Percentiles rank a stretch among this genome's conserved stretches.
Conservation (phyloP, 1,140 invertebrate species). For the Drosophila erecta region DNA sequence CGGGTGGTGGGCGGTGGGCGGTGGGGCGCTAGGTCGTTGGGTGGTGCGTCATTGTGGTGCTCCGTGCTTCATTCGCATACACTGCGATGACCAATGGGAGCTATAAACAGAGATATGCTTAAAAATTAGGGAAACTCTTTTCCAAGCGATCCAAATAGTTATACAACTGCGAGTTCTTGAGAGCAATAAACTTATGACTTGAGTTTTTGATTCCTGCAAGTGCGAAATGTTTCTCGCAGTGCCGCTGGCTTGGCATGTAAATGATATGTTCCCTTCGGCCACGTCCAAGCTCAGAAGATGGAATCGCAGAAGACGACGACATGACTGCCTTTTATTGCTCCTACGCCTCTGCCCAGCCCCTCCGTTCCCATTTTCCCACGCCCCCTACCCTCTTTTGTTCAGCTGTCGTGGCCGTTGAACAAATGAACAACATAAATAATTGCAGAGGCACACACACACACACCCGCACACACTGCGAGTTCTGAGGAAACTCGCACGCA, state of each 20-base stretch:
- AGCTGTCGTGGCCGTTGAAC: conserved; percentile 76
- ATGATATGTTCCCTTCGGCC: conserved; percentile 82
- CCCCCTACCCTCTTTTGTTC: conserved; percentile 51
- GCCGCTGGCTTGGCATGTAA: conserved; percentile 74
- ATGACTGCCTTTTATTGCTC: conserved; percentile 54
- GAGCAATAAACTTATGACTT: too few relatives aligned
- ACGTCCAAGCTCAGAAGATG: conserved; percentile 57
- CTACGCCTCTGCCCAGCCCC: conserved; percentile 55
- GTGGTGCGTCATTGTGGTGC: conserved; percentile 57
- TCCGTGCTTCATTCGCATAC: conserved; percentile 5
- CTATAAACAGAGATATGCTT: background rate
- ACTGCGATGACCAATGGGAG: background rate
- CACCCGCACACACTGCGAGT: conserved; percentile 4
- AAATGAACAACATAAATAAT: conserved; percentile 84
- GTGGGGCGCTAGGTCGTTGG: background rate
- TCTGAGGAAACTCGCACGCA: conserved; percentile 7
- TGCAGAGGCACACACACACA: conserved; percentile 65
- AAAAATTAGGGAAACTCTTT: too few relatives aligned
- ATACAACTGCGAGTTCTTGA: too few relatives aligned
- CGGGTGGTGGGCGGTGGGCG: background rate
- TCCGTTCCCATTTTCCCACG: conserved; percentile 1
- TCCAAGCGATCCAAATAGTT: too few relatives aligned
- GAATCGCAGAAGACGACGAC: conserved; percentile 21
- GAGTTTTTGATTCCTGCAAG: too few relatives aligned
- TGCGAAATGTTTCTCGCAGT: background rate